Percentiles rank a stretch among this genome's conserved stretches.
Evolutionary conservation across 53 echinoderm and acorn worm species (phyloP).

Genomic region (Arbacia lixula): DNA sequence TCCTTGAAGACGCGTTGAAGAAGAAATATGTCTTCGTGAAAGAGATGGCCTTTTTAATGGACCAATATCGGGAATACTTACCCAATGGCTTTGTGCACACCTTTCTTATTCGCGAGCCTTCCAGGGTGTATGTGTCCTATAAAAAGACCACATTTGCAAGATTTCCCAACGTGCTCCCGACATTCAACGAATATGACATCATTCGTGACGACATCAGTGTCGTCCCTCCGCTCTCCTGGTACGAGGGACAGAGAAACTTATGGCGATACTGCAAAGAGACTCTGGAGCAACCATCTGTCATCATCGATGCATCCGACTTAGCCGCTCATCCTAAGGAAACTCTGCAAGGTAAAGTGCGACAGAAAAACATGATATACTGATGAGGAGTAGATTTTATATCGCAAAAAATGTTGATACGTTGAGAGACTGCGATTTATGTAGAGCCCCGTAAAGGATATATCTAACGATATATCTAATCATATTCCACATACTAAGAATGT

Average conservation of each 20-base stretch:
- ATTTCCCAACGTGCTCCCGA: background rate
- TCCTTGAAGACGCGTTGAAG: too few relatives aligned
- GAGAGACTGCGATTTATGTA: too few relatives aligned
- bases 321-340: background rate
- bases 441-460: too few relatives aligned
- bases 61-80: background rate
- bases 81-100: background rate
- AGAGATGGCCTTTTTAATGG: slow-evolving; percentile 30
- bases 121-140: background rate
- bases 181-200: background rate
- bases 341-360: too few relatives aligned
- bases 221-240: background rate
- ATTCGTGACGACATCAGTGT: background rate
- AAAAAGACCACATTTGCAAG: background rate
- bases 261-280: slow-evolving; percentile 1
- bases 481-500: too few relatives aligned
- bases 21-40: slow-evolving; percentile 30
- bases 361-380: too few relatives aligned
- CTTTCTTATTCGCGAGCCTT: slow-evolving; percentile 27
- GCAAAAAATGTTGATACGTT: too few relatives aligned
- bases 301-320: slow-evolving; percentile 25
- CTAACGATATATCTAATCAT: too few relatives aligned
- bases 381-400: too few relatives aligned
- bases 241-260: background rate
- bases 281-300: background rate